A percentile compares a stretch with the other conserved stretches of the same genome.
Conservation (phyloP, 2,797 vertebrate genomes). For the Mus spretus region DNA sequence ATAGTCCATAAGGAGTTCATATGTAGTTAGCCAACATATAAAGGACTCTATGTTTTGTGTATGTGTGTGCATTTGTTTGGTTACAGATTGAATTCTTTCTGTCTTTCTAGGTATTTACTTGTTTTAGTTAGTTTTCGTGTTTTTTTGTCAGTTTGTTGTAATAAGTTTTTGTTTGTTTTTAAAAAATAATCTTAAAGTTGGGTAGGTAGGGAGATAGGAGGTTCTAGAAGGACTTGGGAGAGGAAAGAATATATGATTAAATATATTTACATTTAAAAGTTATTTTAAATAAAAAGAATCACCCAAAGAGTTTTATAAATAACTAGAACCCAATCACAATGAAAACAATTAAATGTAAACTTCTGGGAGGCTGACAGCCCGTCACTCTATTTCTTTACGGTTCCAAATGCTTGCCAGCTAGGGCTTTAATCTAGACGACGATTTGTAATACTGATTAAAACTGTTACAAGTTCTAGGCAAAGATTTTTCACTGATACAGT, state of each 20-base stretch:
- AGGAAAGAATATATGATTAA: background rate
- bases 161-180: background rate
- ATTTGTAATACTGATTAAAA: slow-evolving; percentile 73
- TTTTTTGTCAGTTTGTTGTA: background rate
- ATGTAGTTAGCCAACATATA: background rate
- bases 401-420: slow-evolving; percentile 12
- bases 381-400: background rate
- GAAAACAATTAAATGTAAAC: slow-evolving; percentile 38
- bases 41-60: too few relatives aligned
- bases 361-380: background rate
- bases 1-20: background rate
- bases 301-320: background rate
- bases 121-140: background rate
- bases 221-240: background rate
- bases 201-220: too few relatives aligned
- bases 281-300: background rate
- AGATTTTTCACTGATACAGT: slow-evolving; percentile 68
- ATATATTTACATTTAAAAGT: background rate
- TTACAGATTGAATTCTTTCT: background rate
- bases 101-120: background rate
- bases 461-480: slow-evolving; percentile 63
- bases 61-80: background rate
- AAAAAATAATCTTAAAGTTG: background rate
- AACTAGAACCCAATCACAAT: background rate
- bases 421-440: slow-evolving; percentile 4